These are phyloP conservation scores for Spinus pinus DNA, from an alignment of 2,797 vertebrate species.

Conservation along the genomic window DNA sequence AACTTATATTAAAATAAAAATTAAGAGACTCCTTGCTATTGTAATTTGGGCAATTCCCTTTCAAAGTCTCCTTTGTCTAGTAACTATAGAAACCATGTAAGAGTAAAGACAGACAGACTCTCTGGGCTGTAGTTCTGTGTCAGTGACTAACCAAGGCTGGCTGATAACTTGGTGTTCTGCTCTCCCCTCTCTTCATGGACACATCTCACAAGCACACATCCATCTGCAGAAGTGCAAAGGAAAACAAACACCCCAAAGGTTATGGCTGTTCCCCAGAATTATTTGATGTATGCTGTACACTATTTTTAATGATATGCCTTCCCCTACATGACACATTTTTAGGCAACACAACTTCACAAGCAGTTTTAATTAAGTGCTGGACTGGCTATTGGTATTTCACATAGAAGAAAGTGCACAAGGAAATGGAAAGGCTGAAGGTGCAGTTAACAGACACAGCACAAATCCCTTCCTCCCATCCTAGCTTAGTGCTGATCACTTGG, in stretches of 20 bases:
- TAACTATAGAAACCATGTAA: not conserved
- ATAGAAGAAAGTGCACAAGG: not conserved
- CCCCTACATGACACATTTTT: not conserved
- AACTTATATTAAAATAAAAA: not conserved
- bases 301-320: not conserved
- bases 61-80: not conserved
- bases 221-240: not conserved
- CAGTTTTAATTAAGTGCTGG: not conserved
- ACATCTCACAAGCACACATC: not conserved
- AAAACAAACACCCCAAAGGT: not conserved
- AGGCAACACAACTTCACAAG: not conserved
- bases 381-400: not conserved
- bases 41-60: not conserved
- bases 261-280: not conserved
- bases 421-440: slow-evolving; percentile 1
- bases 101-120: not conserved
- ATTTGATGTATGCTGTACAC: not conserved
- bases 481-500: slow-evolving; percentile 53
- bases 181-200: not conserved
- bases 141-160: not conserved
- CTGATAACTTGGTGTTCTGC: not conserved
- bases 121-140: not conserved
- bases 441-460: not conserved
- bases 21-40: not conserved
- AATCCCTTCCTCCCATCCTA: slow-evolving; percentile 31